Conservation (phyloP, 2,797 vertebrate genomes). For the Melanogrammus aeglefinus region DNA sequence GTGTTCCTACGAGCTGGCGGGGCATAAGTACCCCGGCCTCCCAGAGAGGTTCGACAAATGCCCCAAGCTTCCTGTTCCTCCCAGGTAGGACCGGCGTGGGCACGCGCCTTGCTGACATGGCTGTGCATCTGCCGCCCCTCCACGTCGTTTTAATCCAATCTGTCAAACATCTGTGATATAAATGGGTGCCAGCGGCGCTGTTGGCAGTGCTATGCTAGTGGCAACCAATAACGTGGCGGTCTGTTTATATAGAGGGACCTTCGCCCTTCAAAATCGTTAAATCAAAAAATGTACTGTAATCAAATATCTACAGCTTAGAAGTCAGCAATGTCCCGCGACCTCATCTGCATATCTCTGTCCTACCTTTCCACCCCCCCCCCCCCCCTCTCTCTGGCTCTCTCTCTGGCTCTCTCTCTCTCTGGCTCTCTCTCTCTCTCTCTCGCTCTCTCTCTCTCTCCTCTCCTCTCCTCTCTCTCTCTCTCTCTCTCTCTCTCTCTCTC, state of each 20-base stretch:
- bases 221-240: background rate
- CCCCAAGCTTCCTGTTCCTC: slow-evolving; percentile 92
- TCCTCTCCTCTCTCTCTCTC: too few relatives aligned
- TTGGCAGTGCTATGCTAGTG: background rate
- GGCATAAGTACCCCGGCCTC: slow-evolving; percentile 81
- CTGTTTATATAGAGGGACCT: background rate
- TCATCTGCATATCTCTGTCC: background rate
- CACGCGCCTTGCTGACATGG: background rate
- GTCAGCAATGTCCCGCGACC: background rate
- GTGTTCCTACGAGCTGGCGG: slow-evolving; percentile 86
- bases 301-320: background rate
- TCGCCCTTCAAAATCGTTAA: background rate
- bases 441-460: too few relatives aligned
- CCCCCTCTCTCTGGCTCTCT: background rate
- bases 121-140: too few relatives aligned
- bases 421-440: background rate
- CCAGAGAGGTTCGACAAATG: slow-evolving; percentile 80
- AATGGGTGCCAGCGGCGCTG: background rate
- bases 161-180: background rate
- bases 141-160: background rate
- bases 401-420: too few relatives aligned
- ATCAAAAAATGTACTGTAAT: background rate
- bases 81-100: slow-evolving; percentile 76
- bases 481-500: background rate
- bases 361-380: background rate